Evolutionary conservation across 2,797 vertebrate species (phyloP), one percentile per base, ranked within the genome.

Genomic region (Anolis apletophallus): DNA sequence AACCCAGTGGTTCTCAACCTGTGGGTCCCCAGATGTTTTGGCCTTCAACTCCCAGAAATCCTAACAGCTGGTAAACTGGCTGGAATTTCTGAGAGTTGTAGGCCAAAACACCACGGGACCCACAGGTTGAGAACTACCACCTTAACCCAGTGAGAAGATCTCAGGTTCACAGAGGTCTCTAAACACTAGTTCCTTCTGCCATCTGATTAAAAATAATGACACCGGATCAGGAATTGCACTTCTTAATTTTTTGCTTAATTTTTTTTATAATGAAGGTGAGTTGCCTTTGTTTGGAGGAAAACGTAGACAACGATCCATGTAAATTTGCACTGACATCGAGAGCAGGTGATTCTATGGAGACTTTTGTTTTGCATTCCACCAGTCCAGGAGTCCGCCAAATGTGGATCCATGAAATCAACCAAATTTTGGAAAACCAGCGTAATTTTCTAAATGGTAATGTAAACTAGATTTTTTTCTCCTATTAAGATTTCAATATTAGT

Each of bases 401-500:
- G 17, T 99, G 99, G 99, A 98, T 98, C 91, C 97, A 99, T 61
- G 99, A 99, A 97, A 99, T 99, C 93, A 97, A 98, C 96, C 98
- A 99, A 96, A 99, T 99, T 90, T 96, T 99, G 88, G 98, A 99
- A 96, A 98, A 97, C 96, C 98, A 99, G 95, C 98, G 97, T 94
- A 99, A 98, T 95, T 98, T 99, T 94, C 97, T 99, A 96, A 99
- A 98, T 91, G 98, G 99, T 99, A 97, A 95, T 1, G 13, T 75
- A 40, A 75, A 81, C 57, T 67, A 19, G 6, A 36, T 81, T 74
- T 80, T 40, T 74, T 55, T 7, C 75, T 9, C 19, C 9, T 68
- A 23, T n/a, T 84, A 14, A 67, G 52, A 9, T 84, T 67, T 52
- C 29, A 64, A 57, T 50, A 46, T 57, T 26, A 29, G 26, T 2